These are phyloP conservation scores for Chaetophractus vellerosus DNA, from an alignment of 2,797 vertebrate genomes.

Conservation along the genomic window DNA sequence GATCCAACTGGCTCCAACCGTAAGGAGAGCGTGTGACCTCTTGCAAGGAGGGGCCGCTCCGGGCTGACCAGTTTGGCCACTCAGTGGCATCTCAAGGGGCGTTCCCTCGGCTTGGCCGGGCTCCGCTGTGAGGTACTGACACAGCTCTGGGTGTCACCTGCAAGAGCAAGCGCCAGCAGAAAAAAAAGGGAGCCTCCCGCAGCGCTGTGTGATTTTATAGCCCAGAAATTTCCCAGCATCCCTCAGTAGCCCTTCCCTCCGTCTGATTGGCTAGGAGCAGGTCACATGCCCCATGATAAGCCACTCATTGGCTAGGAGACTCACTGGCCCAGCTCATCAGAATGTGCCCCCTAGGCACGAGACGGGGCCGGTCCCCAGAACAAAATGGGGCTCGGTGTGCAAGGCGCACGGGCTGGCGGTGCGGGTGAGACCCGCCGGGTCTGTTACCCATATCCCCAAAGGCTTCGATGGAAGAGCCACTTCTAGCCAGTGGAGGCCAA, in stretches of 20 bases:
- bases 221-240: not conserved
- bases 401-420: not conserved
- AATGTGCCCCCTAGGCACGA: not conserved
- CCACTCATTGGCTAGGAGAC: not conserved
- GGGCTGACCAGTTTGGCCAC: not conserved
- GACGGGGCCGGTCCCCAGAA: not conserved
- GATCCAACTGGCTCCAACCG: no score
- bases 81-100: not conserved
- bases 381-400: no score
- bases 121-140: no score
- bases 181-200: not conserved
- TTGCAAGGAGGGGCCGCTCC: not conserved
- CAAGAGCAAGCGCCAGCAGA: no score
- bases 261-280: not conserved
- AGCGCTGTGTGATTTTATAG: not conserved
- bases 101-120: not conserved
- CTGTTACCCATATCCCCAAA: not conserved
- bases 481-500: no score
- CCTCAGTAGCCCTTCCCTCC: not conserved
- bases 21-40: not conserved
- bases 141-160: accelerated
- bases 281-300: not conserved
- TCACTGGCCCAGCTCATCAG: not conserved
- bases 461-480: not conserved
- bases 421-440: no score